Percentiles rank a stretch among this genome's conserved stretches.
Evolutionary conservation across 2,113 vertebrate species (phyloP).

Genomic region (Erythrocebus patas): DNA sequence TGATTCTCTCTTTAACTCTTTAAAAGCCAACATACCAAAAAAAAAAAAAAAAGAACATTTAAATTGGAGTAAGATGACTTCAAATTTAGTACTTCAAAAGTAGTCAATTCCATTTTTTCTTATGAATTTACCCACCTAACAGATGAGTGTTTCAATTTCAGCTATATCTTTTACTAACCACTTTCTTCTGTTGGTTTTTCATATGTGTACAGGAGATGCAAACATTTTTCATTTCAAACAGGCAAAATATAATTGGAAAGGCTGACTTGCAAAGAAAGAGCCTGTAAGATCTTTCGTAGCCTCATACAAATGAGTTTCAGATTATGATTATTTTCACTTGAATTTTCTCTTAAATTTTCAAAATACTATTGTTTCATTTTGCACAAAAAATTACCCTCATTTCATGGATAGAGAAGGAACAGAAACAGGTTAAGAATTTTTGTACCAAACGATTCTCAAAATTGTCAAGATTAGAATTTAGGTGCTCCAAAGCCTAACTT

Average conservation of each 20-base stretch:
- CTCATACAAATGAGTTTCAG: not conserved
- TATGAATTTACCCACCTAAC: not conserved
- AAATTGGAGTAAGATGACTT: not conserved
- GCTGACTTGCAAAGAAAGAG: not conserved
- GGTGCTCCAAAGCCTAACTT: not conserved
- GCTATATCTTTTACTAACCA: not conserved
- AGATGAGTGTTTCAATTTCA: not conserved
- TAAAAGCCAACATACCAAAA: not conserved
- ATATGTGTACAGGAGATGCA: not conserved
- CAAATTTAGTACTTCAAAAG: not conserved
- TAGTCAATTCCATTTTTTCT: not conserved
- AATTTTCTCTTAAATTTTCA: slow-evolving; percentile 40
- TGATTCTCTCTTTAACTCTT: not conserved
- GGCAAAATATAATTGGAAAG: not conserved
- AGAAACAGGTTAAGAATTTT: not conserved
- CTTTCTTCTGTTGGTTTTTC: not conserved
- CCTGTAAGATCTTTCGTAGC: not conserved
- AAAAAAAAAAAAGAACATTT: not conserved
- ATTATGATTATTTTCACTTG: not conserved
- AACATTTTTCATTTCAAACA: slow-evolving; percentile 37
- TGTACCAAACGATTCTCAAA: not conserved
- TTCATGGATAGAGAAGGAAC: not conserved
- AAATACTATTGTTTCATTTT: slow-evolving; percentile 3
- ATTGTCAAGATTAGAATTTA: not conserved
- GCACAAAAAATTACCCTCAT: slow-evolving; percentile 5